Conservation (phyloP, 1,140 invertebrate genomes). For the Chironomus striatipennis region DNA sequence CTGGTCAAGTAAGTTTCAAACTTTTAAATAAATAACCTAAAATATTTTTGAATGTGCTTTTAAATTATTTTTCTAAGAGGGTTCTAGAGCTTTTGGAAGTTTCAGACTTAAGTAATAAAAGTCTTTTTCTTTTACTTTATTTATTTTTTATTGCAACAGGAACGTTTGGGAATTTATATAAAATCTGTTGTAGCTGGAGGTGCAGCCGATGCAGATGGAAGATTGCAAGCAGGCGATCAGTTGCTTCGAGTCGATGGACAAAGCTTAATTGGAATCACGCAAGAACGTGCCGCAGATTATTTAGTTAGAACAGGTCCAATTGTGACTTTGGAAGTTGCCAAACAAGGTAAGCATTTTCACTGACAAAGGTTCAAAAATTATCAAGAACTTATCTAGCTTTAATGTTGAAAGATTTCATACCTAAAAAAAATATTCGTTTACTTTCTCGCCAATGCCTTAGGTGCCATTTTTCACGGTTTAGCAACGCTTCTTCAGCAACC, state of each 20-base stretch:
- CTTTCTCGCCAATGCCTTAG: neutral
- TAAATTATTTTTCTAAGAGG: too few relatives aligned
- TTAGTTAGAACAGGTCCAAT: conserved; percentile 87
- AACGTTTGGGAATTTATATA: conserved; percentile 92
- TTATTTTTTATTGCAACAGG: conserved; percentile 44
- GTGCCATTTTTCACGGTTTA: conserved; percentile 90
- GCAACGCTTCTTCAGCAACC: conserved; percentile 88
- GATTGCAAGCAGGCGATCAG: conserved; percentile 94
- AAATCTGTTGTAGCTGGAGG: conserved; percentile 95
- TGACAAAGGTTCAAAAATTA: neutral
- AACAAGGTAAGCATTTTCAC: conserved; percentile 57
- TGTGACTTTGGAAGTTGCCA: conserved; percentile 91
- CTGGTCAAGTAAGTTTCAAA: conserved; percentile 32
- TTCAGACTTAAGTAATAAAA: too few relatives aligned
- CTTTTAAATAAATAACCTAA: too few relatives aligned
- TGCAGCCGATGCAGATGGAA: conserved; percentile 88
- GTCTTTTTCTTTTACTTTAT: conserved; percentile 3
- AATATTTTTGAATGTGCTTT: too few relatives aligned
- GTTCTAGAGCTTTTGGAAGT: too few relatives aligned
- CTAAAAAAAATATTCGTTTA: too few relatives aligned
- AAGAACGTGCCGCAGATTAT: conserved; percentile 94
- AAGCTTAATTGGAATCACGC: conserved; percentile 91
- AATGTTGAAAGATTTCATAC: too few relatives aligned
- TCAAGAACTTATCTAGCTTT: too few relatives aligned
- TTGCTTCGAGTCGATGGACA: conserved; percentile 94